phyloP scores from a whole-genome alignment of 2,888 invertebrate species.

The Ischnus inquisitorius region DNA sequence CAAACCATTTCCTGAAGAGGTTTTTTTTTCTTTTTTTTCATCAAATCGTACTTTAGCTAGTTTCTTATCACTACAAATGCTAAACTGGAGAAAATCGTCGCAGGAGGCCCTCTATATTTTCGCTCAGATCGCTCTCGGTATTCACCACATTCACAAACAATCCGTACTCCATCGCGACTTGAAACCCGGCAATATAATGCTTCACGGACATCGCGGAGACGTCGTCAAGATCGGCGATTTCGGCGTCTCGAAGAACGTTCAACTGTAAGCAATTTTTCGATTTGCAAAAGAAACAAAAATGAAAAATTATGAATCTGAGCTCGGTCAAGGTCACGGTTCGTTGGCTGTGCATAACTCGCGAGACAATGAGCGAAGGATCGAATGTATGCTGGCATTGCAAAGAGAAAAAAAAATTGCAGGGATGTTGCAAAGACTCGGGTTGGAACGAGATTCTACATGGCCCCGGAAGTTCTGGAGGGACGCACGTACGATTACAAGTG shows the following conservation, averaged over 20 bases:
- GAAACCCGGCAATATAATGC: slow-evolving; percentile 94
- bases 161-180: slow-evolving; percentile 94
- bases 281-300: not conserved
- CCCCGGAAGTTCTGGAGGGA: slow-evolving; percentile 94
- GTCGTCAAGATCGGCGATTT: slow-evolving; percentile 94
- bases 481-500: slow-evolving; percentile 92
- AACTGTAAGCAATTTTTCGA: slow-evolving; percentile 72
- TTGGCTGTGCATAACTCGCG: too few relatives aligned
- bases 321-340: too few relatives aligned
- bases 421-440: slow-evolving; percentile 59
- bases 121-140: slow-evolving; percentile 91
- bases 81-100: not conserved
- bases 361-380: too few relatives aligned
- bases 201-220: slow-evolving; percentile 89
- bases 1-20: slow-evolving; percentile 78
- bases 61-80: not conserved
- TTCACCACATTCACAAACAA: slow-evolving; percentile 92
- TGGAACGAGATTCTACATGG: slow-evolving; percentile 89
- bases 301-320: not conserved
- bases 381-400: not conserved
- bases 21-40: slow-evolving; percentile 61
- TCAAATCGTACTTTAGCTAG: slow-evolving; percentile 50
- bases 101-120: slow-evolving; percentile 85
- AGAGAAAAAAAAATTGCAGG: slow-evolving; percentile 5
- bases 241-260: slow-evolving; percentile 91